Conservation (phyloP, 2,113 vertebrate genomes). For the Oryzias celebensis region DNA sequence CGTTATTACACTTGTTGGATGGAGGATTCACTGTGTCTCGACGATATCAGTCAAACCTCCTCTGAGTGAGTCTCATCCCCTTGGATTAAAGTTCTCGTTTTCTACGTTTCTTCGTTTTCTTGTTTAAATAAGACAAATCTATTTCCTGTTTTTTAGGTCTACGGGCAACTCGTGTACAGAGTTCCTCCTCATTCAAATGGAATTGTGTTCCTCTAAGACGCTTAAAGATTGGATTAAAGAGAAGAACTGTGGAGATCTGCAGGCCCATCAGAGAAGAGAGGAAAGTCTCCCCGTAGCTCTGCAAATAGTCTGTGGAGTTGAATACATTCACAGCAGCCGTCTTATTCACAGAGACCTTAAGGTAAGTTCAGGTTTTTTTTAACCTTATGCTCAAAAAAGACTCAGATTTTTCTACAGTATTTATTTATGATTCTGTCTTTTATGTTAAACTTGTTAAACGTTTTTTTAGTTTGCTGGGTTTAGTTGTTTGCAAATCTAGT, state of each 20-base stretch:
- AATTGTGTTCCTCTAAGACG: constrained; percentile 63
- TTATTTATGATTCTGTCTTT: too few species aligned
- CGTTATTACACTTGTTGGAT: constrained; percentile 64
- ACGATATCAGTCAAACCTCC: constrained; percentile 5
- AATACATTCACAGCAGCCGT: constrained; percentile 54
- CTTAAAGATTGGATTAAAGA: constrained; percentile 58
- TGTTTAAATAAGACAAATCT: background rate
- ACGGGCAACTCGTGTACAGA: background rate
- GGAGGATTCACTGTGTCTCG: constrained; percentile 40
- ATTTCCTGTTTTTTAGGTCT: constrained; percentile 28
- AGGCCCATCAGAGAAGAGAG: constrained; percentile 25
- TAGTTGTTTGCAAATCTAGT: too few species aligned
- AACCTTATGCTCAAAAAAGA: background rate
- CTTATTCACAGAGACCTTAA: constrained; percentile 72
- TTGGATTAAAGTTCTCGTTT: background rate
- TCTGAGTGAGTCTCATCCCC: constrained; percentile 44
- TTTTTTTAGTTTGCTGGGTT: too few species aligned
- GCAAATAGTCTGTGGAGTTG: constrained; percentile 65
- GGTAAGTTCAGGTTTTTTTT: constrained; percentile 28
- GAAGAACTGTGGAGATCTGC: background rate
- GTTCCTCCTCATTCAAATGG: constrained; percentile 74
- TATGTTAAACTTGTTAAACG: too few species aligned
- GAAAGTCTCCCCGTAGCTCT: constrained; percentile 37
- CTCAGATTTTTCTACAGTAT: too few species aligned
- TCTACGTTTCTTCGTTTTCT: too few species aligned